A percentile compares a stretch with the other conserved stretches of the same genome.
These are phyloP conservation scores for Pseudomyrmex gracilis DNA, from an alignment of 1,140 invertebrate genomes.

Conservation along the genomic window DNA sequence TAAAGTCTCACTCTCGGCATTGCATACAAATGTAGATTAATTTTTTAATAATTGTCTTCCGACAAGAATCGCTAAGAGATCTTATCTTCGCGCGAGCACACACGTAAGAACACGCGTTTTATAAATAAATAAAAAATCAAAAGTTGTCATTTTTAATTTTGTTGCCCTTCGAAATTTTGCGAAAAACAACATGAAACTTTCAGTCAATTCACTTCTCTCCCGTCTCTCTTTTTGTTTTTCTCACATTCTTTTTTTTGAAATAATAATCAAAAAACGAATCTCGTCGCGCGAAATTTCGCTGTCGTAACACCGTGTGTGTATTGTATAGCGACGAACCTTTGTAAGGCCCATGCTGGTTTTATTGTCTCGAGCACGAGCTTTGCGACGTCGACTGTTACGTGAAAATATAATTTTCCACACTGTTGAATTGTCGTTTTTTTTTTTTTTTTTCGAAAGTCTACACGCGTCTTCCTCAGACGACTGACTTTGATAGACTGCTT, in stretches of 20 bases:
- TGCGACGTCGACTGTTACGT: not conserved
- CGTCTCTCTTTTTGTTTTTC: too few species aligned
- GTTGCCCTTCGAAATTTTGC: too few species aligned
- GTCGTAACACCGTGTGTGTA: not conserved
- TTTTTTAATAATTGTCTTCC: not conserved
- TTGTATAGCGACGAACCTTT: slow-evolving; percentile 48
- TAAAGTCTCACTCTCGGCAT: not conserved
- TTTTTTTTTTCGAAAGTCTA: slow-evolving; percentile 20
- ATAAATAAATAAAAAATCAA: too few species aligned
- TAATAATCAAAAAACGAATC: too few species aligned
- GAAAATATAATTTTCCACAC: not conserved
- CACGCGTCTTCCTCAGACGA: slow-evolving; percentile 91
- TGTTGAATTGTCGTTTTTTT: not conserved
- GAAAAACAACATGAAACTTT: too few species aligned
- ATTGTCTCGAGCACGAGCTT: not conserved
- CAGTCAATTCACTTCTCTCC: too few species aligned
- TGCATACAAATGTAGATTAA: not conserved
- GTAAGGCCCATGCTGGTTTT: slow-evolving; percentile 36
- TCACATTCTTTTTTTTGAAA: too few species aligned
- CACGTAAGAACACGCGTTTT: too few species aligned
- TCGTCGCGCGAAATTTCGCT: too few species aligned
- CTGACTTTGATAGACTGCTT: slow-evolving; percentile 92
- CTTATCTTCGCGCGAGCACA: too few species aligned
- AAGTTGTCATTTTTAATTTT: too few species aligned
- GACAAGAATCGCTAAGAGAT: too few species aligned